Evolutionary conservation across 2,888 invertebrate genomes (phyloP), one percentile per base, ranked within the genome.

Genomic region (Apeira syringaria): DNA sequence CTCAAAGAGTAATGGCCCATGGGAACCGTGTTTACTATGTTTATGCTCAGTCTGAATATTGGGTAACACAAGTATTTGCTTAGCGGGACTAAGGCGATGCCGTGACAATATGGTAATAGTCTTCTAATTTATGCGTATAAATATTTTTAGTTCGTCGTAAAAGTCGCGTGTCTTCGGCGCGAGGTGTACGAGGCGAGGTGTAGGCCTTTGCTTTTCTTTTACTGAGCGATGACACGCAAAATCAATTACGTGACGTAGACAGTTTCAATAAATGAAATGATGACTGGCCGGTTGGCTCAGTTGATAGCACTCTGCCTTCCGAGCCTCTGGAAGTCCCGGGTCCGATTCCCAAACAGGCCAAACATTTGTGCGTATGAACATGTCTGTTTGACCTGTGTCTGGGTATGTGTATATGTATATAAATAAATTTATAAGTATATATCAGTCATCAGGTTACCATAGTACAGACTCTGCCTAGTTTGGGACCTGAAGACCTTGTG

Each of bases 1-100:
- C 83, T 86, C 59, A 43, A 68, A 56, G 66, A 61, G 80, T 87
- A 88, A 87, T 87, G 85, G 87, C 68, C 78, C 83, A 68, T 77
- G 66, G 70, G 66, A 73, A 72, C 57, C 66, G 47, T 80, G 79
- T 81, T 82, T 80, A 72, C 74, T 69, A 68, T 80, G 77, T 47
- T 71, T 74, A 77, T 70, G 68, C 73, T 74, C 73, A 73, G 70
- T 70, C 74, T 65, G 69, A 68, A 76, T 64, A 69, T 78, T 74
- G 68, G 51, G 68, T 61, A 75, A 78, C 54, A 63, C 56, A 65
- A 75, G 74, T 81, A 74, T 83, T 83, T 82, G 68, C 57, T 31
- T 81, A 84, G 71, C 81, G 79, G 82, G 74, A 62, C 68, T 9
- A 52, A 61, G 53, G 56, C 55, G 52, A 57, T 64, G 59, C 63